A percentile compares a stretch with the other conserved stretches of the same genome.
These are phyloP conservation scores for Hermetia illucens DNA, from an alignment of 1,140 invertebrate species.

Conservation along the genomic window DNA sequence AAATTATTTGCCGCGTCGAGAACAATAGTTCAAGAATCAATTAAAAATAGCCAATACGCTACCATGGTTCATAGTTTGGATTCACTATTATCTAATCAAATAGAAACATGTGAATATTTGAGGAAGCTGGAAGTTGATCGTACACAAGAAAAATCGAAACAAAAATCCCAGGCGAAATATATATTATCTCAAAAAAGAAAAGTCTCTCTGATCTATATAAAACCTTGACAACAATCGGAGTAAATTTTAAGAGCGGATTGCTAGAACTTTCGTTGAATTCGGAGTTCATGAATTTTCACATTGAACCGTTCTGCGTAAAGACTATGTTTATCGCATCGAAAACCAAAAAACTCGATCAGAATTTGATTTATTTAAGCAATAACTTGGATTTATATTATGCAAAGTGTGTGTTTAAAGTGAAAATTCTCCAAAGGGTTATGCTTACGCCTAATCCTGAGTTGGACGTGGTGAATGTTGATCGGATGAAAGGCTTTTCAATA, in stretches of 20 bases:
- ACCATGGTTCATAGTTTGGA: conserved; percentile 44
- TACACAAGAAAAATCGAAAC: conserved; percentile 50
- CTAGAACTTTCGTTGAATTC: conserved; percentile 30
- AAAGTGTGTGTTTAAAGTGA: conserved; percentile 29
- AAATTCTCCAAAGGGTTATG: conserved; percentile 45
- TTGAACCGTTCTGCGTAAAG: conserved; percentile 18
- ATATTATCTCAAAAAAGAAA: conserved; percentile 74
- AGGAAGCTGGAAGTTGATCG: conserved; percentile 47
- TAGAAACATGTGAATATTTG: conserved; percentile 45
- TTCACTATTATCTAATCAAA: conserved; percentile 44
- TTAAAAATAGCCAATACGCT: conserved; percentile 40
- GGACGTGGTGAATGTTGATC: conserved; percentile 62
- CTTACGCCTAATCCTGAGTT: conserved; percentile 59
- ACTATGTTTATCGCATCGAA: conserved; percentile 14
- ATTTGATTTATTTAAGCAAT: conserved; percentile 17
- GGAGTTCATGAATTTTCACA: conserved; percentile 23
- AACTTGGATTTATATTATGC: conserved; percentile 26
- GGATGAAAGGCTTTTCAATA: conserved; percentile 66
- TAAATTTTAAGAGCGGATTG: conserved; percentile 68
- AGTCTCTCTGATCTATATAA: conserved; percentile 74
- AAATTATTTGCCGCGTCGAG: conserved; percentile 41
- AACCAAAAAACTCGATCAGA: conserved; percentile 11
- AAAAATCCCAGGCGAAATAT: conserved; percentile 63
- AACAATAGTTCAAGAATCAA: conserved; percentile 43
- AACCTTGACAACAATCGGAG: conserved; percentile 49